Conservation (phyloP, 2,797 vertebrate genomes). For the Sebastes umbrosus region DNA sequence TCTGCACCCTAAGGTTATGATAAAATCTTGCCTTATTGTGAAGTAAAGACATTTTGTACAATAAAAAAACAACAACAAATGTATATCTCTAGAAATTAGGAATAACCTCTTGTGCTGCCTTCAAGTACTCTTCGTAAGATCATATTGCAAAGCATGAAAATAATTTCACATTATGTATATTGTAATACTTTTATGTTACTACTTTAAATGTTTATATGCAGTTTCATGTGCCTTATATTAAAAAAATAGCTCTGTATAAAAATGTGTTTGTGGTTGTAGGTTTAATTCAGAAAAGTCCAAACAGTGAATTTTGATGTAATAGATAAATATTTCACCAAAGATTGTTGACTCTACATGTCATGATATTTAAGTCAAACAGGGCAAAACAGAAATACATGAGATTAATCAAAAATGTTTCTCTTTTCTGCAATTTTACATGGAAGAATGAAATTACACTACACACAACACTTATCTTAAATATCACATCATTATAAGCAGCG, state of each 20-base stretch:
- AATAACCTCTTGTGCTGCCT: constrained; percentile 16
- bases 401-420: not conserved
- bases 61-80: not conserved
- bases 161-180: not conserved
- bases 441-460: not conserved
- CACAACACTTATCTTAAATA: not conserved
- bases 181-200: not conserved
- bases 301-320: not conserved
- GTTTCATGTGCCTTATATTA: not conserved
- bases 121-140: not conserved
- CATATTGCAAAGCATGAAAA: not conserved
- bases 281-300: not conserved
- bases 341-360: not conserved
- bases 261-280: not conserved
- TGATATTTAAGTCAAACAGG: not conserved
- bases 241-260: not conserved
- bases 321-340: not conserved
- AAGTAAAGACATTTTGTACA: constrained; percentile 14
- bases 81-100: not conserved
- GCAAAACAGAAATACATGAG: not conserved
- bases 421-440: not conserved
- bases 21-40: not conserved
- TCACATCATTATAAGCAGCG: not conserved
- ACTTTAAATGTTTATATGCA: not conserved
- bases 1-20: not conserved